A percentile compares a stretch with the other conserved stretches of the same genome.
Evolutionary conservation across 1,140 invertebrate species (phyloP).

Genomic region (Teleogryllus occipitalis): DNA sequence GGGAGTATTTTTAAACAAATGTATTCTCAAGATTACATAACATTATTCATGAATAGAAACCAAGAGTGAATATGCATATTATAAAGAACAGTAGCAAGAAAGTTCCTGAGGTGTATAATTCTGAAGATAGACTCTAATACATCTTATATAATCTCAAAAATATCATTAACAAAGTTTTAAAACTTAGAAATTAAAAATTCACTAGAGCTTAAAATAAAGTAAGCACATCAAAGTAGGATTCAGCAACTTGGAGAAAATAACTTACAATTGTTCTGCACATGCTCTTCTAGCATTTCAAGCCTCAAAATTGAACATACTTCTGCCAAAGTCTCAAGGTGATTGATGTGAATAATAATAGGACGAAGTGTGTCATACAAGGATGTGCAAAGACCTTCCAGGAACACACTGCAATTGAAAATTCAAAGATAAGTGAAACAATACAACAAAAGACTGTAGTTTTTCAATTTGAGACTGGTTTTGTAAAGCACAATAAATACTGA

Average conservation of each 20-base stretch:
- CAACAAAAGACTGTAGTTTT: too few relatives aligned
- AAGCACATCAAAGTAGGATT: conserved; percentile 9
- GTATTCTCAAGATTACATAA: too few relatives aligned
- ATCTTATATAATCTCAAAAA: conserved; percentile 8
- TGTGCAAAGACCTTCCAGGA: conserved; percentile 77
- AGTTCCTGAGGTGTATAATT: too few relatives aligned
- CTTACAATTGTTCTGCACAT: conserved; percentile 76
- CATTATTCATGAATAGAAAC: too few relatives aligned
- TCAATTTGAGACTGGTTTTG: too few relatives aligned
- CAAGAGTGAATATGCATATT: too few relatives aligned
- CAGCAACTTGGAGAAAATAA: conserved; percentile 7
- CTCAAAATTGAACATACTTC: conserved; percentile 92
- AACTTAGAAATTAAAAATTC: background rate
- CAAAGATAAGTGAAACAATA: too few relatives aligned
- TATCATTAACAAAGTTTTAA: background rate
- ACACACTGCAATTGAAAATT: conserved; percentile 42
- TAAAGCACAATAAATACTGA: too few relatives aligned
- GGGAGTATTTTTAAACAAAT: too few relatives aligned
- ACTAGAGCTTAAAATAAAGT: background rate
- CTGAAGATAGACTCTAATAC: too few relatives aligned
- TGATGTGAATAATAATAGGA: conserved; percentile 94
- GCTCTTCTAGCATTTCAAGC: conserved; percentile 91
- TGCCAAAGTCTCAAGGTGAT: conserved; percentile 93
- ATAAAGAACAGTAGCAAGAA: too few relatives aligned
- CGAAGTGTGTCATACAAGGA: conserved; percentile 86